These are phyloP conservation scores for Dinoponera quadriceps DNA, from an alignment of 1,140 invertebrate species.

Conservation along the genomic window DNA sequence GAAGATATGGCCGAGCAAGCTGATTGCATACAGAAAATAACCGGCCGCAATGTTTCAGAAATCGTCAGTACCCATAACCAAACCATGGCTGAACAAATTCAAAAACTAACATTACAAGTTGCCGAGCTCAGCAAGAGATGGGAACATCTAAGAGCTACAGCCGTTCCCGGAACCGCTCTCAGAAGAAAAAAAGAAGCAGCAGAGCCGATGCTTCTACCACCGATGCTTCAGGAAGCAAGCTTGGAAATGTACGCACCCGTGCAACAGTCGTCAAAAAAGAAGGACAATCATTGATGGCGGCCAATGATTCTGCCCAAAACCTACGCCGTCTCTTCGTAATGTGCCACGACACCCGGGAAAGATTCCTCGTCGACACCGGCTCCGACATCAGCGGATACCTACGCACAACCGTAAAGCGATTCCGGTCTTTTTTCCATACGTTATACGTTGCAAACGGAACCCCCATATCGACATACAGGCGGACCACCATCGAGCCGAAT, in stretches of 20 bases:
- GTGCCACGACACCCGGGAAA: not conserved
- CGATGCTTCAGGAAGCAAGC: not conserved
- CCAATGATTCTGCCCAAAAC: not conserved
- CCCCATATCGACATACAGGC: not conserved
- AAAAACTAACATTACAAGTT: not conserved
- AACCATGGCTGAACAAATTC: not conserved
- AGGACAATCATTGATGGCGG: not conserved
- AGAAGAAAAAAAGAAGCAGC: not conserved
- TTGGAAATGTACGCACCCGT: not conserved
- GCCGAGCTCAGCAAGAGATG: not conserved
- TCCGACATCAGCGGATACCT: not conserved
- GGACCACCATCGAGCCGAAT: not conserved
- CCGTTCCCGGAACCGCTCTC: not conserved
- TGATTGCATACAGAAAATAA: not conserved
- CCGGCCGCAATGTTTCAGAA: not conserved
- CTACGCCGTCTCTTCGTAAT: not conserved
- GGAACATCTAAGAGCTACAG: not conserved
- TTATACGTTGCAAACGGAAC: not conserved
- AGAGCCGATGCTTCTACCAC: not conserved
- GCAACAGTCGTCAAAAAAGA: not conserved
- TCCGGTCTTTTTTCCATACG: too few species aligned
- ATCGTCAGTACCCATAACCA: not conserved
- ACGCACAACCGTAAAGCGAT: not conserved
- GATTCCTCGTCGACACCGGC: not conserved
- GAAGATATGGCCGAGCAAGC: not conserved